Evolutionary conservation across 2,113 vertebrate species (phyloP).

Genomic region (Heliornis fulica): DNA sequence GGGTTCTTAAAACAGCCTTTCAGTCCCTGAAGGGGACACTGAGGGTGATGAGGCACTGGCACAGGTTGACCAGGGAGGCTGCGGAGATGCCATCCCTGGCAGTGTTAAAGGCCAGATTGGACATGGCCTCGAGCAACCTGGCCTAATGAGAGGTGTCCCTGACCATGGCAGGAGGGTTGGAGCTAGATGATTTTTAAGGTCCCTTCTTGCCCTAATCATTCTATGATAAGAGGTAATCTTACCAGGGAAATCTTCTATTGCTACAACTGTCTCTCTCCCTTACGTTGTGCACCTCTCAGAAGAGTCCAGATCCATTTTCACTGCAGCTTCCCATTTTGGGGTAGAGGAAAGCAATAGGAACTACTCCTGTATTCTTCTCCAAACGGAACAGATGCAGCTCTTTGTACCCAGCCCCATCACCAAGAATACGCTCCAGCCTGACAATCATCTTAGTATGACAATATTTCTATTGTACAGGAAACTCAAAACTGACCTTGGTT

Average conservation of each 20-base stretch:
- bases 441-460: neutral
- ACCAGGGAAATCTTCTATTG: neutral
- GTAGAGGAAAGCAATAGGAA: neutral
- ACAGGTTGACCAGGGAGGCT: too few species aligned
- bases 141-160: too few species aligned
- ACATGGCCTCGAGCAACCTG: too few species aligned
- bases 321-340: neutral
- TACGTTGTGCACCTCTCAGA: fast-evolving
- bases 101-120: too few species aligned
- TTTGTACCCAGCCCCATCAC: neutral
- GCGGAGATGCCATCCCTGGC: too few species aligned
- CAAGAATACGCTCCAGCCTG: neutral
- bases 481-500: neutral
- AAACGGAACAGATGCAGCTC: neutral
- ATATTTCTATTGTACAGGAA: neutral
- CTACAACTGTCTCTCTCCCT: neutral
- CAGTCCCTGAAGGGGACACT: too few species aligned
- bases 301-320: neutral
- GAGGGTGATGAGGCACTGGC: too few species aligned
- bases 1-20: too few species aligned
- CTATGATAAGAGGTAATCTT: too few species aligned
- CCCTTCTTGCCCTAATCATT: too few species aligned
- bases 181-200: too few species aligned
- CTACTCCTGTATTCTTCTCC: neutral
- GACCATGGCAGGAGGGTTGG: too few species aligned